Base-by-base conservation (phyloP, 1,140 invertebrate species). In the Euwallacea fornicatus region DNA sequence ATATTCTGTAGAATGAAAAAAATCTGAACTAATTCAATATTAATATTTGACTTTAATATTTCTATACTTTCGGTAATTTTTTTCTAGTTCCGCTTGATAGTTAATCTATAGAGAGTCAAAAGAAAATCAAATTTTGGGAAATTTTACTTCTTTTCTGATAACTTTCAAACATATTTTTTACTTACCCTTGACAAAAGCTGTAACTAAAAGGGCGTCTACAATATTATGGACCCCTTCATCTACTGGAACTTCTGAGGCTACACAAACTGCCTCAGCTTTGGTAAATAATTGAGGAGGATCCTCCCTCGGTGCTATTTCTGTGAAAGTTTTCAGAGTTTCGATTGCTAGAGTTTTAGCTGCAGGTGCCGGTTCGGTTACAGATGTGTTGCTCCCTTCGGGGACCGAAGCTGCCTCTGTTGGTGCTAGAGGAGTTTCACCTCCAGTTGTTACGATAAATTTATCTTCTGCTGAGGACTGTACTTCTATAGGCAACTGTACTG, bases 401-500 rank as follows among this genome's bases (percentile, higher is more conserved):
- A 81, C 78, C 43, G 82, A 75, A 0, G 76, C 81, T 11, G 76
- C 83, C 71, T 77, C 78, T 53, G 74, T 73, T 55, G 72, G 75
- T 0, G 77, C 80, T n/a, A 75, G 82, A 64, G 72, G 76, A 42
- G 74, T 73, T 47, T 72, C 33, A 21, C 72, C 56, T 53, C 81
- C 79, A 21, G 81, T 80, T 41, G 74, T 79, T 50, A 79, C 79
- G 0, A 77, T 33, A 56, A 63, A 61, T 69, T 71, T 78, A 78
- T 33, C 21, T 33, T 33, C 21, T 33, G 21, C 15, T 62, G 79
- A 76, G 58, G 80, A 71, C 41, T 76, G 77, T 16, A 76, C 78
- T 71, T 79, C 81, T 42, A 81, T 74, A 8, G 81, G 76, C 66
- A 82, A 76, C 15, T 82, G 80, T 9, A 79, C 78, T 13, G 83